Percentiles rank a stretch among this genome's conserved stretches.
phyloP scores from a whole-genome alignment of 2,797 vertebrate species.

The Hyperoplus immaculatus region DNA sequence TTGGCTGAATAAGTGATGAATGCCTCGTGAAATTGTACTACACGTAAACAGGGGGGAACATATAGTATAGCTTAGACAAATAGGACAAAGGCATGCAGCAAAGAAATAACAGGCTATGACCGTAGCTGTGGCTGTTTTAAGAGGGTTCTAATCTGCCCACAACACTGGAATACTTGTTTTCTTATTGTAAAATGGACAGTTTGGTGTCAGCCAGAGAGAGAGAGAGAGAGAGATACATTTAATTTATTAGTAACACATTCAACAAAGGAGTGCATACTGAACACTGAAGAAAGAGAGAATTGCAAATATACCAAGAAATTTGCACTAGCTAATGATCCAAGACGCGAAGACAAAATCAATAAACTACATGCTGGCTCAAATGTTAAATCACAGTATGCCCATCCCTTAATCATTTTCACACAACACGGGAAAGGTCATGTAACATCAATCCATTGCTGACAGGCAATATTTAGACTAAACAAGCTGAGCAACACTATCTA shows the following conservation, averaged over 20 bases:
- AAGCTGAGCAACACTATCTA: slow-evolving; percentile 34
- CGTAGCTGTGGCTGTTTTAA: neutral
- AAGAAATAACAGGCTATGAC: neutral
- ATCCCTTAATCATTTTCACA: slow-evolving; percentile 81
- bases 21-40: neutral
- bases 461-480: slow-evolving; percentile 60
- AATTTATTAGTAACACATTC: no score
- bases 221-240: no score
- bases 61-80: neutral
- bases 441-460: slow-evolving; percentile 69
- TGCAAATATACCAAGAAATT: slow-evolving; percentile 48
- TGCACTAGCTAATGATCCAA: slow-evolving; percentile 65
- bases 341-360: slow-evolving; percentile 77
- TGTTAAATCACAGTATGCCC: slow-evolving; percentile 83
- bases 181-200: neutral
- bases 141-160: neutral
- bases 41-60: neutral
- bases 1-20: neutral
- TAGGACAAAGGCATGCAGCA: neutral
- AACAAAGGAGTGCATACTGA: neutral
- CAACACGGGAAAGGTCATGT: slow-evolving; percentile 82
- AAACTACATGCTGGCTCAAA: slow-evolving; percentile 77
- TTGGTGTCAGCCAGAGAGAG: neutral
- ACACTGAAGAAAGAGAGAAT: slow-evolving; percentile 37
- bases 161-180: neutral